Base-by-base conservation (phyloP, 2,797 vertebrate species). In the Artibeus jamaicensis region DNA sequence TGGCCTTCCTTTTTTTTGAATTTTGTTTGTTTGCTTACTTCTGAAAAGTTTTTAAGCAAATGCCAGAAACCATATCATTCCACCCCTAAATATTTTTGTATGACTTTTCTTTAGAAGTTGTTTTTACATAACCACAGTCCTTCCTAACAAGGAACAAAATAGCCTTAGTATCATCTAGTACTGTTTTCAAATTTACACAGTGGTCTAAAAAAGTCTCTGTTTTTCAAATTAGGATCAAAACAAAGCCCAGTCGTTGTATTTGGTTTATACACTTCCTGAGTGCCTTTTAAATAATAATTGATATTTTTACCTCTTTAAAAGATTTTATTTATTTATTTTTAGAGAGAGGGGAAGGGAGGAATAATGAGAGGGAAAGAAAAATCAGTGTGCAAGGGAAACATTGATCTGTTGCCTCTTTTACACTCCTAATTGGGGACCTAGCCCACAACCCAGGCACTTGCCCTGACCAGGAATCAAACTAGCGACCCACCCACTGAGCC, bases 61-160 rank as follows among this genome's bases (percentile, higher is more conserved):
- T 39, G 15, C 12, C 21, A 39, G 50, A 53, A 94, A 71, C 50
- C 21, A 37, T 78, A 34, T 48, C 24, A 81, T 94, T 93, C 88
- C 3, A 86, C 55, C 2, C 16, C 19, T 34, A 50, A 37, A 57
- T 83, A 62, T 57, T 70, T 85, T 70, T 37, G 59, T 82, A 71
- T n/a, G 74, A 48, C 48, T 77, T 71, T 92, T 93, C 32, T 87
- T 87, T 67, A 57, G 32, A 91, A 71, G 32, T 50, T 96, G 55
- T 76, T 89, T 92, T 94, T 22, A 71, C 2, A 1, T 85, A 96
- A 57, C 5, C 82, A 50, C 4, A 89, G 0, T 78, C 21, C n/a
- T 82, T n/a, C 22, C 55, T 82, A 85, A 85, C 46, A 70, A 70
- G 44, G 37, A 83, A 67, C 12, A 55, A 42, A 71, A 59, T 76